Base-by-base conservation (phyloP, 2,888 invertebrate genomes). In the Bombylius major region DNA sequence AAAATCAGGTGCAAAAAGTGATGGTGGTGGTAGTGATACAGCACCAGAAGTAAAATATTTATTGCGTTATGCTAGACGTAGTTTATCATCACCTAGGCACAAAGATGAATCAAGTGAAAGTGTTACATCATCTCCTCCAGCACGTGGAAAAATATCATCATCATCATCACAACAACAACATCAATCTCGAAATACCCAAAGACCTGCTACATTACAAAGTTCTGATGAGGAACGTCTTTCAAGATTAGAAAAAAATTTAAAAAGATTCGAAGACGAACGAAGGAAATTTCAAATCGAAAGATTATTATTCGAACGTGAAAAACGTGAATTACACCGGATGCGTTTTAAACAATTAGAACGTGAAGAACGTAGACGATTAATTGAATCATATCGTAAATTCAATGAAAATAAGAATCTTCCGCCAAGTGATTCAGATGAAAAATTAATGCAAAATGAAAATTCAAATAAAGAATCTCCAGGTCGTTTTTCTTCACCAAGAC, bases 271-370 rank as follows among this genome's bases (percentile, higher is more conserved):
- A 59, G 70, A 69, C 31, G 75, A 75, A 49, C 68, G 73, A 5
- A 62, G 68, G 6, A 68, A 70, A 5, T 75, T 75, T 54, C 79
- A 79, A 67, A 71, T 68, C 5, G 73, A 71, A 55, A 73, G 72
- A 56, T 68, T 75, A 13, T 68, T 68, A 5, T 73, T 70, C 32
- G 78, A 77, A 69, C 75, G 75, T 47, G 75, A 82, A 59, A 77
- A 79, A 63, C 78, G 81, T 8, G 82, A 82, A 33, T 50, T 62
- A 31, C 72, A 73, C 55, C 69, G 69, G 56, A 36, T 69, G 50
- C 67, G 70, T 5, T 66, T 69, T 57, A 70, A 69, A 50, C 71
- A 73, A 56, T 53, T 70, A 47, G 72, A 72, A 57, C 67, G 67
- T 44, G 70, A 72, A 56, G 75, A 74, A 50, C 66, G 70, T 7